Base-by-base conservation (phyloP, 2,888 invertebrate species). In the Trachelus iudaicus region DNA sequence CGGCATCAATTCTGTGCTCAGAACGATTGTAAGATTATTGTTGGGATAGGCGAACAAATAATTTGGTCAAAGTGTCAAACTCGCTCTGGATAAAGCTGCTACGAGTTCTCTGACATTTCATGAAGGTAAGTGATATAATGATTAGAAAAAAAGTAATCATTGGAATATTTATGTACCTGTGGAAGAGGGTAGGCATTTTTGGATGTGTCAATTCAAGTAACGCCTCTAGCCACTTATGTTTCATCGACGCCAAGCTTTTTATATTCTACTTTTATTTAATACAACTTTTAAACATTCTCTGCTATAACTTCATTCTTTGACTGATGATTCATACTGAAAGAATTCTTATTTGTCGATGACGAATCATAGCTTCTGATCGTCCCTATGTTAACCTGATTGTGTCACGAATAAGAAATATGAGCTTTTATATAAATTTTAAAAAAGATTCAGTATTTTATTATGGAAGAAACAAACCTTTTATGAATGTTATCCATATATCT, bases 1-100 rank as follows among this genome's bases (percentile, higher is more conserved):
- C 78, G 82, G 79, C 80, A 81, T 75, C 76, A 74, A 79, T 78
- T 80, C 76, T 73, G 56, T 76, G 79, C 56, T 56, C 69, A 34
- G 69, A 15, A 71, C 31, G 15, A 15, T 71, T 34, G 71, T 71
- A 31, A 15, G 13, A 71, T 34, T 71, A 71, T 34, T 34, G 71
- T 71, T 71, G 71, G 34, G 33, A 34, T 71, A 34, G 31, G 31
- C 34, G 34, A 33, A 30, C n/a, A 13, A 71, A 71, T 71, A 31
- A 13, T 31, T 34, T 33, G 33, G 3, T 31, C 34, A 9, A 71
- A 71, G 71, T 71, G 33, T 71, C 33, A 71, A 34, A 31, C 23
- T 33, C 71, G 12, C 34, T 34, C 13, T 15, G 71, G 71, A 33
- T 71, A 33, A 31, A 34, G 23, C 34, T 33, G 34, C 71, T 34